Evolutionary conservation across 2,797 vertebrate species (phyloP).

Genomic region (Sebastes miniatus): DNA sequence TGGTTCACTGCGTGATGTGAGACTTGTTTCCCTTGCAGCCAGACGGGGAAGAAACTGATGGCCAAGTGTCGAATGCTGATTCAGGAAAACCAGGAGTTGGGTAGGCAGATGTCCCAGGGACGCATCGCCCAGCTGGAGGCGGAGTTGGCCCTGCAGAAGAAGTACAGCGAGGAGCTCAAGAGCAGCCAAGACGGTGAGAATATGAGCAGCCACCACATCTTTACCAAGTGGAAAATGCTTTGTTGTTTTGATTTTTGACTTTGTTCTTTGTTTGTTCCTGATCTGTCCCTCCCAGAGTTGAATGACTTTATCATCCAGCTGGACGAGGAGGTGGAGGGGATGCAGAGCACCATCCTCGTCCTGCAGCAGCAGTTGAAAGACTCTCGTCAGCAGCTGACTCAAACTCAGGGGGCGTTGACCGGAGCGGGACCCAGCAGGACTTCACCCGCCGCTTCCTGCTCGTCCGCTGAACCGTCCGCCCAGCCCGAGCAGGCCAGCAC

Average conservation of each 20-base stretch:
- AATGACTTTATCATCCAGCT: constrained; percentile 99
- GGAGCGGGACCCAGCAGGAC: constrained; percentile 83
- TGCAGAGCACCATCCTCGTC: constrained; percentile 97
- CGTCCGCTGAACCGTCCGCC: constrained; percentile 81
- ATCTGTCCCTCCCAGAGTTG: constrained; percentile 80
- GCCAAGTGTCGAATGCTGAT: constrained; percentile 99
- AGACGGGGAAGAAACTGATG: constrained; percentile 99
- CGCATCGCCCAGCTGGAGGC: constrained; percentile 99
- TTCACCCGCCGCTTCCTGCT: constrained; percentile 70
- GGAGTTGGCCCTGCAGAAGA: constrained; percentile 99
- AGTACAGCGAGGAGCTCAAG: constrained; percentile 99
- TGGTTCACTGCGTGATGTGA: constrained; percentile 94
- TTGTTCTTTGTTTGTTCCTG: neutral
- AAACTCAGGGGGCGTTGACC: constrained; percentile 77
- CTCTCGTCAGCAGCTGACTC: constrained; percentile 79
- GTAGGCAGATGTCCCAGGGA: constrained; percentile 98
- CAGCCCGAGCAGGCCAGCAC: constrained; percentile 82
- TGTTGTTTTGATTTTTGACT: neutral
- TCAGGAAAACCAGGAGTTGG: constrained; percentile 99
- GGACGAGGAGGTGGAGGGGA: constrained; percentile 97
- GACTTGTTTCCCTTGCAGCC: constrained; percentile 99
- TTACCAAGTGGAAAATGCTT: neutral
- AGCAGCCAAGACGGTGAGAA: constrained; percentile 98
- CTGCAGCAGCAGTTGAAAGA: constrained; percentile 96
- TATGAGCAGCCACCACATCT: neutral